These are phyloP conservation scores for Spongilla lacustris DNA, from an alignment of 37 sponge, comb jelly and placozoan genomes.

Conservation along the genomic window DNA sequence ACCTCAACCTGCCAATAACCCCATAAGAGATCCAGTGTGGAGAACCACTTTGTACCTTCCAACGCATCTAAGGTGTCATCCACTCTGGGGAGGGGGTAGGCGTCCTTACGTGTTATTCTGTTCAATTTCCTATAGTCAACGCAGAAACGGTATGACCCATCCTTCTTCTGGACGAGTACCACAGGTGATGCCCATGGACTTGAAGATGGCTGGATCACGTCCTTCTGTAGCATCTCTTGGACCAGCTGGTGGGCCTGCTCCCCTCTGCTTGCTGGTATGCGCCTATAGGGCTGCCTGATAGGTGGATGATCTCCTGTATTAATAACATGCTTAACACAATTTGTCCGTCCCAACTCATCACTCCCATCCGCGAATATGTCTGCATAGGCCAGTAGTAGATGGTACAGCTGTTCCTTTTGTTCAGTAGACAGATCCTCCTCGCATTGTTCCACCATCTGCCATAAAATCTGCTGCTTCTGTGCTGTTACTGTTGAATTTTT, in stretches of 20 bases:
- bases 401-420: conserved; percentile 3
- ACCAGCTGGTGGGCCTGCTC: conserved; percentile 1
- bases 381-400: not conserved
- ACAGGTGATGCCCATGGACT: conserved; percentile 27
- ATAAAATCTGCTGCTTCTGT: not conserved
- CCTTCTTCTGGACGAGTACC: not conserved
- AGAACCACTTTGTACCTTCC: conserved; percentile 14
- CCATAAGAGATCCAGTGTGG: conserved; percentile 35
- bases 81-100: conserved; percentile 35
- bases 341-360: conserved; percentile 3
- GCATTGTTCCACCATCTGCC: not conserved
- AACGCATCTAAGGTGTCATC: conserved; percentile 27
- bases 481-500: not conserved
- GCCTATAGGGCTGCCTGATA: conserved; percentile 11
- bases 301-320: conserved; percentile 23
- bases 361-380: conserved; percentile 2
- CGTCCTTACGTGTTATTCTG: conserved; percentile 9
- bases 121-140: conserved; percentile 26
- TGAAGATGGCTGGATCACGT: conserved; percentile 8
- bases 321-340: not conserved
- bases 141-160: conserved; percentile 15
- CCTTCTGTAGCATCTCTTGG: conserved; percentile 14
- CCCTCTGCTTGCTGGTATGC: not conserved
- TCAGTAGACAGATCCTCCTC: not conserved
- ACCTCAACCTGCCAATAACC: conserved; percentile 55